These are phyloP conservation scores for Syngnathus acus DNA, from an alignment of 2,797 vertebrate species.

Conservation along the genomic window DNA sequence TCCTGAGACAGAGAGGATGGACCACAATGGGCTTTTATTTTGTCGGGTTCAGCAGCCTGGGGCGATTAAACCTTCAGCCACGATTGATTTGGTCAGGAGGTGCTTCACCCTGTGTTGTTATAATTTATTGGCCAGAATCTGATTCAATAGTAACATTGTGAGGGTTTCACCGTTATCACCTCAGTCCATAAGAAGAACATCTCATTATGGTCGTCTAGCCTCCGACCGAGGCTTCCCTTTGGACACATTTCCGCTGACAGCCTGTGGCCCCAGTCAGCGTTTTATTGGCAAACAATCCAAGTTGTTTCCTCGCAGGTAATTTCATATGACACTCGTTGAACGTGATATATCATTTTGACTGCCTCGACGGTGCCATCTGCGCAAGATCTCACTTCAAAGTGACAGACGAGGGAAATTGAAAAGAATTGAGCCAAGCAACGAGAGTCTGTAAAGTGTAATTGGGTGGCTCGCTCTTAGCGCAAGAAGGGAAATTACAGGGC, in stretches of 20 bases:
- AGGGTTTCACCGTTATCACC: conserved; percentile 20
- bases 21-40: conserved; percentile 57
- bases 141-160: conserved; percentile 34
- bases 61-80: conserved; percentile 63
- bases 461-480: conserved; percentile 27
- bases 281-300: conserved; percentile 43
- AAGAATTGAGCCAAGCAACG: conserved; percentile 33
- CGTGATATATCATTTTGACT: conserved; percentile 51
- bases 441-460: conserved; percentile 45
- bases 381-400: conserved; percentile 47
- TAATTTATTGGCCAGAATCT: conserved; percentile 57
- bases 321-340: conserved; percentile 49
- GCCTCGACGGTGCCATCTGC: conserved; percentile 39
- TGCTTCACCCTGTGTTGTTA: conserved; percentile 36
- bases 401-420: conserved; percentile 48
- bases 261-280: conserved; percentile 27
- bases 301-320: conserved; percentile 47
- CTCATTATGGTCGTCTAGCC: conserved; percentile 30
- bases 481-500: conserved; percentile 45
- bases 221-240: conserved; percentile 24
- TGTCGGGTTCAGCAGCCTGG: conserved; percentile 53
- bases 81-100: conserved; percentile 55
- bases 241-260: conserved; percentile 28
- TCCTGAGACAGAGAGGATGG: conserved; percentile 3
- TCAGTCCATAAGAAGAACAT: conserved; percentile 16